Evolutionary conservation across 2,888 invertebrate species (phyloP), one percentile per base, ranked within the genome.

Genomic region (Arctia plantaginis): DNA sequence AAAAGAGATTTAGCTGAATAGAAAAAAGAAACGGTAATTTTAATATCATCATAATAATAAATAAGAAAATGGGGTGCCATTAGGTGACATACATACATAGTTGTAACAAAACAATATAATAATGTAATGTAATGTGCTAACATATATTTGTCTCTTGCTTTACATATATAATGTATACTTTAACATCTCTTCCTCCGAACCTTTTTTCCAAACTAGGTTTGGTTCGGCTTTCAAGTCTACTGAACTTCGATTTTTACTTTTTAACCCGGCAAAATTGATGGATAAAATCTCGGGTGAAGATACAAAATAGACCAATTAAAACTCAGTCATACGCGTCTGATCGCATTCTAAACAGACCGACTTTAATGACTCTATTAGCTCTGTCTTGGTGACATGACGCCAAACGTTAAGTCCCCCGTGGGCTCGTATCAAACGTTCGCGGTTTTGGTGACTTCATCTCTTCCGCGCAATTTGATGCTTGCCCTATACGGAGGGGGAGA

Each of bases 401-500:
- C 30, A 23, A 27, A 44, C 67, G 30, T 76, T 55, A 70, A 69
- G 62, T 69, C 51, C 30, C 44, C 51, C n/a, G 69, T 33, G 70
- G 66, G 27, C 66, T 66, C 44, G 76, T 80, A 73, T 59, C 59
- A 66, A 76, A 67, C 41, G 51, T 41, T 66, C 41, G 66, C 68
- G 68, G 72, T 77, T 27, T 76, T 35, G 65, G 44, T 33, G 33
- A 81, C 82, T 90, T 88, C 89, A 90, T 90, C 90, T 87, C 87
- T 90, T 90, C 90, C 90, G 73, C 84, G 82, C 90, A 85, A 89
- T 90, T 90, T 86, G 82, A 67, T 77, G 78, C 67, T 79, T n/a
- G 51, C 75, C 47, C 51, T n/a, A 30, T 59, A 47, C 47, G 33
- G 47, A 15, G n/a, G 35, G 66, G 27, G 62, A 44, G 62, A 73